Percentiles rank a stretch among this genome's conserved stretches.
Evolutionary conservation across 2,797 vertebrate genomes (phyloP).

Genomic region (Phaenicophaeus curvirostris): DNA sequence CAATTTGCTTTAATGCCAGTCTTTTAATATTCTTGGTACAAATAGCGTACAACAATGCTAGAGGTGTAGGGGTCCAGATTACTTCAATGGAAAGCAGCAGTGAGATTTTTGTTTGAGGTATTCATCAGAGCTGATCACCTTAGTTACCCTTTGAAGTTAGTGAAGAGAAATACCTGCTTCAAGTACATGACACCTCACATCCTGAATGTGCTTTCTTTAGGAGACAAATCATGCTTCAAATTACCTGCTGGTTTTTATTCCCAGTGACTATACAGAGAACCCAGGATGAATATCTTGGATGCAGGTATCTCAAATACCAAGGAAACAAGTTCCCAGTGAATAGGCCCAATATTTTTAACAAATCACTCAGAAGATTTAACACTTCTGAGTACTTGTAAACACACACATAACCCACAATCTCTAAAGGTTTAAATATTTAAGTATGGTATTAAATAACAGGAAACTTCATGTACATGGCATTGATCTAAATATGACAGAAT

Average conservation of each 20-base stretch:
- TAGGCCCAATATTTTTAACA: neutral
- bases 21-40: neutral
- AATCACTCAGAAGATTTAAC: neutral
- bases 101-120: neutral
- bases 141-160: neutral
- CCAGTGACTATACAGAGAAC: neutral
- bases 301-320: neutral
- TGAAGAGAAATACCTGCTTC: neutral
- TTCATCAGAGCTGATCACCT: neutral
- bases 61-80: neutral
- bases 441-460: conserved; percentile 3
- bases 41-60: neutral
- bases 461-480: neutral
- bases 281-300: neutral
- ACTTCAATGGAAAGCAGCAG: neutral
- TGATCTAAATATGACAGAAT: neutral
- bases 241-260: neutral
- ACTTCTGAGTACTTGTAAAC: neutral
- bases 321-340: neutral
- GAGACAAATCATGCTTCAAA: neutral
- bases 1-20: neutral
- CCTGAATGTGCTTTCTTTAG: neutral
- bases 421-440: conserved; percentile 2
- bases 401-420: neutral
- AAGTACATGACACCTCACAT: neutral